These are phyloP conservation scores for Bombyx mandarina DNA, from an alignment of 1,140 invertebrate species.

Conservation along the genomic window DNA sequence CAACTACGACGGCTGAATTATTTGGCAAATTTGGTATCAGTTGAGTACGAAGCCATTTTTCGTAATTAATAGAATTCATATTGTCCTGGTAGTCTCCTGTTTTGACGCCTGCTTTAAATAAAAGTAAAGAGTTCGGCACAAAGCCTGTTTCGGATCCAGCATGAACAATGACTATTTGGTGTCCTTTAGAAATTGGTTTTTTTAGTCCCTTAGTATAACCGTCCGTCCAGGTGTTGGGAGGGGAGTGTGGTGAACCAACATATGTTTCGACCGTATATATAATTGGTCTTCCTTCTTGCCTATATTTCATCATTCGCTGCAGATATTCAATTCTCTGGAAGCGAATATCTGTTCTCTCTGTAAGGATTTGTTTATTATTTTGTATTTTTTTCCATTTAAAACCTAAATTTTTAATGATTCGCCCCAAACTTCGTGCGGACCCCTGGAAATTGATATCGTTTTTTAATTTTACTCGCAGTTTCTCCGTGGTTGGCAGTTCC, in stretches of 20 bases:
- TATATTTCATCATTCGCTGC: slow-evolving; percentile 4
- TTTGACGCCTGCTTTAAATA: background rate
- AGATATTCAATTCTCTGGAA: slow-evolving; percentile 11
- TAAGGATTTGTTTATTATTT: slow-evolving; percentile 8
- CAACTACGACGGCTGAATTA: background rate
- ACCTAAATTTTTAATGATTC: slow-evolving; percentile 5
- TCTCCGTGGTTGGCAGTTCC: slow-evolving; percentile 13
- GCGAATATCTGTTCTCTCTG: slow-evolving; percentile 8
- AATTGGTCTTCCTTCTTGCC: slow-evolving; percentile 6
- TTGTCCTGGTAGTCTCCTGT: background rate
- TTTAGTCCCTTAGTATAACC: background rate
- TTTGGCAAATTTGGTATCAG: background rate
- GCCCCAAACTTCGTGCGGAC: slow-evolving; percentile 2
- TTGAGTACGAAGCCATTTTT: slow-evolving; percentile 2
- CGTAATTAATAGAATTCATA: background rate
- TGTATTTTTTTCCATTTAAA: slow-evolving; percentile 12
- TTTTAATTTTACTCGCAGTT: slow-evolving; percentile 14
- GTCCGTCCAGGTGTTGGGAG: background rate
- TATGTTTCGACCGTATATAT: slow-evolving; percentile 13
- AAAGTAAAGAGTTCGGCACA: background rate
- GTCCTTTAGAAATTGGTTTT: slow-evolving; percentile 2
- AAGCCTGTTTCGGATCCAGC: background rate
- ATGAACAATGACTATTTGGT: background rate
- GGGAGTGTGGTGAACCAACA: slow-evolving; percentile 1
- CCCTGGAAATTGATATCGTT: slow-evolving; percentile 15